Base-by-base conservation (phyloP, 2,888 invertebrate genomes). In the Polydrusus cervinus region DNA sequence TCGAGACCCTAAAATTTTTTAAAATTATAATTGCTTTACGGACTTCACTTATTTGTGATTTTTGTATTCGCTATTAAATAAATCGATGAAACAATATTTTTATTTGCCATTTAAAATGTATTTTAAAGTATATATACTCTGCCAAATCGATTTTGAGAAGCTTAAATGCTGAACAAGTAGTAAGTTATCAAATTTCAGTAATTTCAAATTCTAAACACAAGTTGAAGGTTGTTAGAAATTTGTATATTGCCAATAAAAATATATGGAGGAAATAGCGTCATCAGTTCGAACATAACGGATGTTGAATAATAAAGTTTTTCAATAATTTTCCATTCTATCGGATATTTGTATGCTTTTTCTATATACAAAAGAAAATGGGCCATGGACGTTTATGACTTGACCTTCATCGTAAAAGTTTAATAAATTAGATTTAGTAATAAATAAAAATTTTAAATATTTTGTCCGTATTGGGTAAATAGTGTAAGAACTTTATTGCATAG, bases 221-320 rank as follows among this genome's bases (percentile, higher is more conserved):
- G 9, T 43, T 40, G 61, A 61, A 61, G 61, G 61, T 16, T 40
- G 43, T 61, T 61, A 61, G 3, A 61, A 40, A 16, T 40, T 61
- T 61, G 43, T 18, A 43, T 43, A 43, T 43, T 18, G 16, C 6
- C 18, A 18, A 13, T 43, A 61, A 61, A 61, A 61, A 61, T 40
- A 61, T 38, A 13, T 43, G 18, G 61, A 61, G 40, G 18, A 38
- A 18, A 38, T 40, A 61, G 14, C 38, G 40, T 61, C 38, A 61
- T 61, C n/a, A n/a, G n/a, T 61, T 16, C 40, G 11, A 61, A 11
- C 18, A 34, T 18, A 61, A 30, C 61, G 61, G 61, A 61, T 40
- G 61, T 40, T 16, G 61, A n/a, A 20, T 61, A 40, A 43, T 40
- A 61, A 61, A 61, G 43, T 34, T 40, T 60, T 61, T 34, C 61